Evolutionary conservation across 2,797 vertebrate genomes (phyloP).

Genomic region (Lycodopsis pacificus): DNA sequence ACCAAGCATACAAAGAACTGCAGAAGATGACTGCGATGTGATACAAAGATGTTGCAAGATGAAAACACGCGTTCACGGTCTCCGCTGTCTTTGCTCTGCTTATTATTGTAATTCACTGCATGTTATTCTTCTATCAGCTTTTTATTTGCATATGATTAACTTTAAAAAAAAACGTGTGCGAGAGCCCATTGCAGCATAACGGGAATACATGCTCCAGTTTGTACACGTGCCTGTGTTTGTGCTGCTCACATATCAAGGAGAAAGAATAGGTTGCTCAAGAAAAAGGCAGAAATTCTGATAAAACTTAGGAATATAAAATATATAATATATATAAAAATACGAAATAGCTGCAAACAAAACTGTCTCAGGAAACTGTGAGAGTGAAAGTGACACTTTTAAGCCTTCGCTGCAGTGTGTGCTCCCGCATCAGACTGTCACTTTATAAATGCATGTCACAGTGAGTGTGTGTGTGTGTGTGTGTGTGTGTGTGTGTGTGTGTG

Average conservation of each 20-base stretch:
- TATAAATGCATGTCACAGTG: constrained; percentile 44
- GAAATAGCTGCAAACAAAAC: constrained; percentile 27
- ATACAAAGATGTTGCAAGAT: constrained; percentile 46
- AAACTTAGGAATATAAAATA: constrained; percentile 33
- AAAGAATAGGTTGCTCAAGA: not conserved
- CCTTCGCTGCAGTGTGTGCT: constrained; percentile 22
- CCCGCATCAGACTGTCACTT: constrained; percentile 27
- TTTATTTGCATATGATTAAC: constrained; percentile 37
- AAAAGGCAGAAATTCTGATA: constrained; percentile 10
- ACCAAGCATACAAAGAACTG: constrained; percentile 19
- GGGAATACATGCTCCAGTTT: not conserved
- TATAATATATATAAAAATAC: constrained; percentile 39
- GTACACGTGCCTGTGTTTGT: not conserved
- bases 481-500: no score
- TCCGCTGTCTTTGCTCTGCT: constrained; percentile 26
- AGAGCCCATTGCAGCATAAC: not conserved
- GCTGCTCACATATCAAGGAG: not conserved
- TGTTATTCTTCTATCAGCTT: constrained; percentile 31
- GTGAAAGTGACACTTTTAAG: constrained; percentile 35
- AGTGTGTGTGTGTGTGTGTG: constrained; percentile 1
- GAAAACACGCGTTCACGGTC: constrained; percentile 16
- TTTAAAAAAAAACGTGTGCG: not conserved
- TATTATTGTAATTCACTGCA: constrained; percentile 55
- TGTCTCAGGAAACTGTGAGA: constrained; percentile 18
- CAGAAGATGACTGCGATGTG: constrained; percentile 23